Percentiles rank a stretch among this genome's conserved stretches.
These are phyloP conservation scores for Macquaria australasica DNA, from an alignment of 2,113 vertebrate species.

Conservation along the genomic window DNA sequence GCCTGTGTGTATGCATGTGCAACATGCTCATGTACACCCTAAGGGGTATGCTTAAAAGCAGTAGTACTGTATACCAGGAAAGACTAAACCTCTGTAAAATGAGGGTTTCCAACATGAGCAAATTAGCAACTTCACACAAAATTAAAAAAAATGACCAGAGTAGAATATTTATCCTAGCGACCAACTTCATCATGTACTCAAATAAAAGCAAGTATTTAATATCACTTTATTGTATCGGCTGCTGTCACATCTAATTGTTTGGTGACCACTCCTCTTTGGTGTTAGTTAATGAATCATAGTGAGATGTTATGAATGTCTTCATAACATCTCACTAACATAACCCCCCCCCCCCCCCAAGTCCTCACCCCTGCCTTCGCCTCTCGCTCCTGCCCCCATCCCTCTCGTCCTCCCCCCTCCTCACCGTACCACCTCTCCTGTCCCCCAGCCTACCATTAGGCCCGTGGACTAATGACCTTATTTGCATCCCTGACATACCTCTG, in stretches of 20 bases:
- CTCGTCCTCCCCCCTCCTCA: slow-evolving; percentile 78
- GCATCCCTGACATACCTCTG: slow-evolving; percentile 94
- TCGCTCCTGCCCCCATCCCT: slow-evolving; percentile 74
- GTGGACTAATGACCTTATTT: slow-evolving; percentile 95
- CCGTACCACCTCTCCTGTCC: slow-evolving; percentile 84
- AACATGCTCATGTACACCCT: slow-evolving; percentile 69
- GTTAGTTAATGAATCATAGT: slow-evolving; percentile 57
- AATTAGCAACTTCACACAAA: slow-evolving; percentile 21
- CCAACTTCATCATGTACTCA: background rate
- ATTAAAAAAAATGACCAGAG: background rate
- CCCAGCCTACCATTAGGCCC: slow-evolving; percentile 87
- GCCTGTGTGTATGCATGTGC: slow-evolving; percentile 7
- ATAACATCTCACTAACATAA: no score
- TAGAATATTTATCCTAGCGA: background rate
- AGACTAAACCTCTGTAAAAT: slow-evolving; percentile 17
- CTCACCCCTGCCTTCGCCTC: slow-evolving; percentile 87
- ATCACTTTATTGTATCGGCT: slow-evolving; percentile 2
- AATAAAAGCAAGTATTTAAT: background rate
- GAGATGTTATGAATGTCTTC: slow-evolving; percentile 83
- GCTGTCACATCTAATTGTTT: slow-evolving; percentile 34
- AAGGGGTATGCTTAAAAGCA: slow-evolving; percentile 82
- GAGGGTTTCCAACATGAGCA: slow-evolving; percentile 1
- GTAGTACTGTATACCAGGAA: slow-evolving; percentile 79
- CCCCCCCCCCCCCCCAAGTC: slow-evolving; percentile 87
- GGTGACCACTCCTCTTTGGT: slow-evolving; percentile 41